phyloP scores from a whole-genome alignment of 2,797 vertebrate genomes.

The Crenuchus spilurus region DNA sequence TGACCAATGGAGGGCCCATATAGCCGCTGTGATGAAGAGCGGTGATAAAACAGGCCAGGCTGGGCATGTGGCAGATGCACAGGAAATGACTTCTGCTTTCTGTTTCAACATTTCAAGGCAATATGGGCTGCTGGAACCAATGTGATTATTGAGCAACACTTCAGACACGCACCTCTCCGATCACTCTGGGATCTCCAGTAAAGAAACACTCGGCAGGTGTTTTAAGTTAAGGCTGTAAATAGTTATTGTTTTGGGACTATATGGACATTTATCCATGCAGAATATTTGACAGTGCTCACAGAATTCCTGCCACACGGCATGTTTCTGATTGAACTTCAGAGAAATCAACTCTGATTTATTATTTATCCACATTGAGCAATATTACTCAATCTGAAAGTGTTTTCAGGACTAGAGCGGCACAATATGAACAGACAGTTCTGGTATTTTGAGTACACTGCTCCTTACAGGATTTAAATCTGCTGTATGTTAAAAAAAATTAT shows the following conservation, averaged over 20 bases:
- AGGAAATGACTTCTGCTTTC: constrained; percentile 1
- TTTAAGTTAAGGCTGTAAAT: background rate
- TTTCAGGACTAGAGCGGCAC: too few species aligned
- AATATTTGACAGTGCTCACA: background rate
- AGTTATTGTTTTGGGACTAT: background rate
- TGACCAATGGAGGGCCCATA: background rate
- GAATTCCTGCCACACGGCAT: background rate
- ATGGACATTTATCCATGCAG: background rate
- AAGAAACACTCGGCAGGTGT: background rate
- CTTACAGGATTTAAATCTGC: too few species aligned
- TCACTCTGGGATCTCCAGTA: background rate
- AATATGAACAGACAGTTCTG: too few species aligned
- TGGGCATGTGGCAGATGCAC: background rate
- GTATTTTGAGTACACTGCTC: too few species aligned
- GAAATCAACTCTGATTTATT: background rate
- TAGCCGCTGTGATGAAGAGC: background rate
- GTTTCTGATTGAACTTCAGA: too few species aligned
- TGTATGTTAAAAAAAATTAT: too few species aligned
- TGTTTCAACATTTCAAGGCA: background rate
- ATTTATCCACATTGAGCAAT: too few species aligned
- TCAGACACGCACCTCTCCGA: background rate
- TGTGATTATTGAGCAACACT: background rate
- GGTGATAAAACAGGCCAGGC: background rate
- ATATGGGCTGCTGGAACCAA: background rate
- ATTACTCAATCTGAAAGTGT: too few species aligned